Evolutionary conservation across 2,888 invertebrate genomes (phyloP), one percentile per base, ranked within the genome.

Genomic region (Volucella bombylans): DNA sequence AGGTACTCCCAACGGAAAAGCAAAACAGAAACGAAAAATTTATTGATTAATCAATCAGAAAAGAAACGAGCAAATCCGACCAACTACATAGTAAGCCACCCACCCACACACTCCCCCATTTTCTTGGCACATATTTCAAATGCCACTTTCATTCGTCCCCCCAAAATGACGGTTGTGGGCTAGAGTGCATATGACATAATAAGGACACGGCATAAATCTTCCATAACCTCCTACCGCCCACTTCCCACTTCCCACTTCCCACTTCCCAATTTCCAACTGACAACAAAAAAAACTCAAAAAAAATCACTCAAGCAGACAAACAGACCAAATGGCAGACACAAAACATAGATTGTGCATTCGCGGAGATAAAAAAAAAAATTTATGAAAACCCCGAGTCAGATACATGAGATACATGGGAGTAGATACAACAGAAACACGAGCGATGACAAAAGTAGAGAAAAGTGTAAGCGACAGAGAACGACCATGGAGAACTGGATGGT

Each of bases 1-100:
- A 8, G 10, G 14, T 3, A 41, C 4, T 9, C 23, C 2, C 3
- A 23, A 23, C 1, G 14, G 31, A 0, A 41, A 8, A 12, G 14
- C 38, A 23, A 1, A 50, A 41, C 18, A 31, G 59, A 64, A 57
- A 23, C 12, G 57, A 64, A 52, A 47, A 45, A 62, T 50, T 68
- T 77, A 78, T 82, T 73, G 82, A 82, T 82, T 78, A 73, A 68
- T 82, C 67, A 78, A 54, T 62, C 62, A 57, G 65, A 49, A 59
- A 50, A 31, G 59, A 71, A 43, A 57, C 18, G 18, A 57, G 23
- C 2, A 23, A 23, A 23, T 23, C 23, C 23, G 23, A 23, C 23
- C 23, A 45, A 54, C 14, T 4, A 49, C 67, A 67, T 18, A 54
- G 11, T 11, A 57, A 23, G 15, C 23, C 23, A 23, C 23, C 23